Evolutionary conservation across 2,888 invertebrate species (phyloP).

Genomic region (Caenorhabditis imperialis): DNA sequence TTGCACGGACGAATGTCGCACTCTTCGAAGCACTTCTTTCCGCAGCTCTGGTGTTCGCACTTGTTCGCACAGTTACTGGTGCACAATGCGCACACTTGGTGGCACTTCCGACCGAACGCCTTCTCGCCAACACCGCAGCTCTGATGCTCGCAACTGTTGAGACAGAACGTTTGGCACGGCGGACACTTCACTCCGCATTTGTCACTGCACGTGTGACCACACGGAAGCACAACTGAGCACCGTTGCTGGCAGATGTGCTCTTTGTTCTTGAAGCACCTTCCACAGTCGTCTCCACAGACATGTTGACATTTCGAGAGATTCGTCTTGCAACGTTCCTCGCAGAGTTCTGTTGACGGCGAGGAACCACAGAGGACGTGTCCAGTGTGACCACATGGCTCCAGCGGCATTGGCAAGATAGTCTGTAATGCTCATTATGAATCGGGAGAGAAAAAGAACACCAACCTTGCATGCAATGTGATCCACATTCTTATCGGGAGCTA

Average conservation of each 20-base stretch:
- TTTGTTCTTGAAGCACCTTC: slow-evolving; percentile 21
- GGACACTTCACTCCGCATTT: slow-evolving; percentile 76
- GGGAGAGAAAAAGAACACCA: not conserved
- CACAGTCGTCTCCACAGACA: slow-evolving; percentile 29
- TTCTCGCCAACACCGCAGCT: slow-evolving; percentile 26
- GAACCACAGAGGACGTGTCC: slow-evolving; percentile 9
- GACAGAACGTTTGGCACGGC: slow-evolving; percentile 73
- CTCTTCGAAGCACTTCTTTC: slow-evolving; percentile 75
- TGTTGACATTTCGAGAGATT: slow-evolving; percentile 33
- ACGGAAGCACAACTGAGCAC: slow-evolving; percentile 82
- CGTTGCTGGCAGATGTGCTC: slow-evolving; percentile 75
- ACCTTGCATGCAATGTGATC: slow-evolving; percentile 17
- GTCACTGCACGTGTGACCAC: slow-evolving; percentile 81
- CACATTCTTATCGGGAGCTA: not conserved
- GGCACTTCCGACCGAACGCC: slow-evolving; percentile 64
- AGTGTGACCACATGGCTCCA: slow-evolving; percentile 31
- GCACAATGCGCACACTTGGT: slow-evolving; percentile 78
- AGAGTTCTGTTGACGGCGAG: slow-evolving; percentile 6
- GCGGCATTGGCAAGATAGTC: not conserved
- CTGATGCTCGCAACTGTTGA: slow-evolving; percentile 29
- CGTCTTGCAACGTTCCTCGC: slow-evolving; percentile 19
- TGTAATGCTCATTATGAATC: not conserved
- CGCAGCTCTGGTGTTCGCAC: slow-evolving; percentile 79
- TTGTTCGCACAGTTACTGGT: slow-evolving; percentile 75
- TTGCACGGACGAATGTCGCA: slow-evolving; percentile 78